Evolutionary conservation across 2,113 vertebrate genomes (phyloP), one percentile per base, ranked within the genome.

Genomic region (Naja naja): DNA sequence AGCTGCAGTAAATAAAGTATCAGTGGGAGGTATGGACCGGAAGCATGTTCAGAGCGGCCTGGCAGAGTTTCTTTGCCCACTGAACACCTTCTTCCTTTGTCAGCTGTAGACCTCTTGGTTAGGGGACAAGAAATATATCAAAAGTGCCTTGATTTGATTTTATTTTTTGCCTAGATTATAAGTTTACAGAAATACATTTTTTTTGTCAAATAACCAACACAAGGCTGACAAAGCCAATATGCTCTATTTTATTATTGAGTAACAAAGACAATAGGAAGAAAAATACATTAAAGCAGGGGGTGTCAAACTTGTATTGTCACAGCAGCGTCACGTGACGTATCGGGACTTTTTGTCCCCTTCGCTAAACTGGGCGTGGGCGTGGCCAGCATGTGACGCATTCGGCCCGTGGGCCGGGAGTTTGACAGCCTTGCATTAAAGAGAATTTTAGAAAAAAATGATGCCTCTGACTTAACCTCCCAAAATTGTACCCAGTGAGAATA

Each of bases 1-100:
- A 98, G 98, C 98, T 98, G 97, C 97, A 97, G 97, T 97, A 97
- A 98, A 98, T 98, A 98, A 98, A 98, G 97, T 43, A 96, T 96
- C 97, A 90, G 96, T 96, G 97, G 97, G 97, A 97, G 98, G 97
- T 92, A 95, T 18, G 85, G 95, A 89, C 96, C 94, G 96, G 97
- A 97, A 98, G 94, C 94, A 34, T 58, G 89, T 6, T 27, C 94
- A 22, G 90, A 89, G 93, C 85, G 93, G 87, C 18, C 91, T 92
- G 94, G 94, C 85, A 90, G 92, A 94, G 87, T 55, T 92, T 52
- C 86, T 39, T 91, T 95, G 94, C 93, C 94, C 94, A 91, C 92
- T 90, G 25, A 56, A 93, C 95, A 96, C 97, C 97, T 97, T 95
- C 43, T 96, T 95, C 47, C 14, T 45, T 45, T 64, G 39, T 94